Conservation (phyloP, 2,113 vertebrate species). For the Semnopithecus entellus region DNA sequence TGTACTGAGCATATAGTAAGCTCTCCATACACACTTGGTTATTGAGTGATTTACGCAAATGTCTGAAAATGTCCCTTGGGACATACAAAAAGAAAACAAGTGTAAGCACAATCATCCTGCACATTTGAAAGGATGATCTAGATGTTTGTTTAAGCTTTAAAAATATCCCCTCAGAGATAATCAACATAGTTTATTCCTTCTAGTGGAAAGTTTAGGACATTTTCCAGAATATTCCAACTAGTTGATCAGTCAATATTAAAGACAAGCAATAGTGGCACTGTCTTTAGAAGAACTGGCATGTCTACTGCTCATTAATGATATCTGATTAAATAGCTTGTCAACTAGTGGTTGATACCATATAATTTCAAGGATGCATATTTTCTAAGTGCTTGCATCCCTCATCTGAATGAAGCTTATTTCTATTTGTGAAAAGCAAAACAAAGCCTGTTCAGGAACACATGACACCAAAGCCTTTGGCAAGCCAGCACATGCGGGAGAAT, state of each 20-base stretch:
- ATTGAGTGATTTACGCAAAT: background rate
- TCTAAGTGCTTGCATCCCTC: background rate
- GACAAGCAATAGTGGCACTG: background rate
- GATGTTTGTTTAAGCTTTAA: slow-evolving; percentile 65
- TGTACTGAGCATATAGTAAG: background rate
- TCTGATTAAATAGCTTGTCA: background rate
- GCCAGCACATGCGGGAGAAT: background rate
- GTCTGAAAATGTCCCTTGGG: slow-evolving; percentile 48
- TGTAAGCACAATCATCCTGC: background rate
- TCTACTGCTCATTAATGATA: background rate
- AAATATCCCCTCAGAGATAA: slow-evolving; percentile 57
- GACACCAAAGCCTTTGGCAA: background rate
- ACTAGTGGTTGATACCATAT: background rate
- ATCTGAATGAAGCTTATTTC: background rate
- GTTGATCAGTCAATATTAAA: background rate
- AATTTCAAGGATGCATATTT: background rate
- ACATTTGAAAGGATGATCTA: slow-evolving; percentile 57
- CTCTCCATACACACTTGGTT: background rate
- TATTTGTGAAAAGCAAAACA: background rate
- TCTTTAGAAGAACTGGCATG: background rate
- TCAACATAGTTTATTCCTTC: slow-evolving; percentile 51
- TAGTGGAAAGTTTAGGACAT: background rate
- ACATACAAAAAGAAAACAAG: slow-evolving; percentile 31
- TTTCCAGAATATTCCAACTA: background rate
- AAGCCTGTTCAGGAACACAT: background rate